A percentile compares a stretch with the other conserved stretches of the same genome.
phyloP scores from a whole-genome alignment of 2,888 invertebrate genomes.

The Spatulosminthurus flaviceps region DNA sequence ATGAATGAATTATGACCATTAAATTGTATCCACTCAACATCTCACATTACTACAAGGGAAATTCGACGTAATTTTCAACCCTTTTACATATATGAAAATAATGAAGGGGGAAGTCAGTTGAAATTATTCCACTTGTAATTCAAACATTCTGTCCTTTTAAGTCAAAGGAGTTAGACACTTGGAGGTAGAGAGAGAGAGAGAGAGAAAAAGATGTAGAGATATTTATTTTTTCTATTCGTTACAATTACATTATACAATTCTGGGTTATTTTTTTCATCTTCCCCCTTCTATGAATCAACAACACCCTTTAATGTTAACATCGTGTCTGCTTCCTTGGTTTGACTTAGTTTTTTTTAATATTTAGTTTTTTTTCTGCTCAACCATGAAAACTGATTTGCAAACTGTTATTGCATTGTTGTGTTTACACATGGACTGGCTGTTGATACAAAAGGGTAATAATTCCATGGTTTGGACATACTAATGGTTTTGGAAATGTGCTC shows the following conservation, averaged over 20 bases:
- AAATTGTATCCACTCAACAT: conserved; percentile 41
- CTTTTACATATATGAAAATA: conserved; percentile 23
- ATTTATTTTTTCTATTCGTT: conserved; percentile 18
- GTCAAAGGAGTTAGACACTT: neutral
- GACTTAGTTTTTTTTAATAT: conserved; percentile 15
- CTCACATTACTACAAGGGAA: conserved; percentile 36
- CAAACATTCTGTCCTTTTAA: conserved; percentile 24
- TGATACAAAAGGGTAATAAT: neutral
- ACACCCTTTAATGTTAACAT: neutral
- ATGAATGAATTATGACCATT: conserved; percentile 45
- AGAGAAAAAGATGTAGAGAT: neutral
- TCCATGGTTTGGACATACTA: conserved; percentile 6
- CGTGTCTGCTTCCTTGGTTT: conserved; percentile 27
- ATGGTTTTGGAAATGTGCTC: conserved; percentile 25
- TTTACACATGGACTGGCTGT: conserved; percentile 5
- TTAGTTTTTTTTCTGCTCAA: too few species aligned
- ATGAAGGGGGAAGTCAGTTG: conserved; percentile 29
- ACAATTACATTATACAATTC: conserved; percentile 27
- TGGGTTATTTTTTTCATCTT: conserved; percentile 25
- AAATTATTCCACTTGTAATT: conserved; percentile 26
- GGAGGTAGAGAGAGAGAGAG: neutral
- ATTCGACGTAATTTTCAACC: conserved; percentile 19
- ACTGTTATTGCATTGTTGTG: conserved; percentile 22
- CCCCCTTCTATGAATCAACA: neutral
- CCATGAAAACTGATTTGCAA: conserved; percentile 33